phyloP scores from a whole-genome alignment of 2,888 invertebrate genomes.

The Sinelater perroti region DNA sequence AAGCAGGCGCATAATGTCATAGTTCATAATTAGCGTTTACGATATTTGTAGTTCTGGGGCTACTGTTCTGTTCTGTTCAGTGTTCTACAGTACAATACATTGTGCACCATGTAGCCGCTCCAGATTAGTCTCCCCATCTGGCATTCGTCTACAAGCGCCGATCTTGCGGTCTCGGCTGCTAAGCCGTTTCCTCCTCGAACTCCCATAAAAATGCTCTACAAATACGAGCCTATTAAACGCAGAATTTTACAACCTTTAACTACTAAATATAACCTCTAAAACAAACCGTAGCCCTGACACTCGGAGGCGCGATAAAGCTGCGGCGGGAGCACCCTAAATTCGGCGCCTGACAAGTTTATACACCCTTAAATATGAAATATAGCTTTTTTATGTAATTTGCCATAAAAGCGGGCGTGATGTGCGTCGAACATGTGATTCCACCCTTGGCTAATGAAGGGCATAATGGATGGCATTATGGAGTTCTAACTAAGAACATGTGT shows the following conservation, averaged over 20 bases:
- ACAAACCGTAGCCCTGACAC: conserved; percentile 31
- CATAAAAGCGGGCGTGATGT: conserved; percentile 45
- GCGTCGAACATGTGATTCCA: conserved; percentile 43
- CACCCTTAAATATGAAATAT: conserved; percentile 45
- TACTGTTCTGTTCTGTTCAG: no score
- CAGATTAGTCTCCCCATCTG: not conserved
- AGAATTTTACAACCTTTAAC: conserved; percentile 35
- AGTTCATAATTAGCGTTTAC: no score
- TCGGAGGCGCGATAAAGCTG: conserved; percentile 26
- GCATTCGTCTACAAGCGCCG: conserved; percentile 21
- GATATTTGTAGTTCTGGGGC: no score
- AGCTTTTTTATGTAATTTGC: conserved; percentile 46
- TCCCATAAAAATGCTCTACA: conserved; percentile 37
- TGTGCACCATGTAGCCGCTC: no score
- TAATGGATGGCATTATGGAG: conserved; percentile 51
- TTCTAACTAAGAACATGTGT: conserved; percentile 53
- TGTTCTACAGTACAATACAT: no score
- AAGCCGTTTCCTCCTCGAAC: conserved; percentile 30
- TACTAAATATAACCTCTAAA: conserved; percentile 39
- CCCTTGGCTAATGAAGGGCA: conserved; percentile 42
- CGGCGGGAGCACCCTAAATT: conserved; percentile 38
- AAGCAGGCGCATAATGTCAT: no score
- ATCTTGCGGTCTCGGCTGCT: conserved; percentile 20
- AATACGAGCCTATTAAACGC: conserved; percentile 37
- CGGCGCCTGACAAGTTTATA: conserved; percentile 41